Evolutionary conservation across 2,113 vertebrate genomes (phyloP), one percentile per base, ranked within the genome.

Genomic region (Hyaena hyaena): DNA sequence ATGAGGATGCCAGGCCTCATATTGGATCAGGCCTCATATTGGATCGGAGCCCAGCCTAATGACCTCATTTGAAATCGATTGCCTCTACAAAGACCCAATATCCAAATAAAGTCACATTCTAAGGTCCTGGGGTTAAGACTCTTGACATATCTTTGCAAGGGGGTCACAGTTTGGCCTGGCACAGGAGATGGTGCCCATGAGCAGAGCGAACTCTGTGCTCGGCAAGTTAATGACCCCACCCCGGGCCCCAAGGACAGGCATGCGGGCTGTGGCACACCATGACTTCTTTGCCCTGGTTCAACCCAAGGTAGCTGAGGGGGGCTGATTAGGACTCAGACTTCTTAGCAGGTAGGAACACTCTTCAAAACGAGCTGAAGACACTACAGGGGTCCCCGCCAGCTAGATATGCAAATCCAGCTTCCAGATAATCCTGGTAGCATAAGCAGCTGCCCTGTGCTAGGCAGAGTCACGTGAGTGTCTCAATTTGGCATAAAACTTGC

Each of bases 171-270:
- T 14, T 23, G 8, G 7, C 33, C 21, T 12, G 11, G 26, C 48
- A 55, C 45, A 1, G 2, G 35, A 45, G 61, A 33, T 1, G 35
- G 3, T 0, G 5, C 19, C 4, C 2, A 11, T 4, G 0, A n/a
- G 45, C 73, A 69, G 26, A 2, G 68, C 1, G 8, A 2, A 12
- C 55, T 23, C 58, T 0, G 35, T 1, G 31, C 12, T 58, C 17
- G 19, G 10, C 16, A 0, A 0, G 0, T 7, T 12, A 12, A 5
- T 11, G 9, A 2, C 15, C 28, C 2, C 10, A 3, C 8, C 35
- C 17, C 26, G 0, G 24, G 9, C 7, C 48, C 35, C 0, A 0
- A 26, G 73, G n/a, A 31, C 21, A 9, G 83, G 45, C 9, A 5
- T 0, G 19, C 12, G 4, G 31, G 7, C 3, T 1, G 16, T 14